Conservation (phyloP, 2,113 vertebrate genomes). For the Marcusenius ussheri region DNA sequence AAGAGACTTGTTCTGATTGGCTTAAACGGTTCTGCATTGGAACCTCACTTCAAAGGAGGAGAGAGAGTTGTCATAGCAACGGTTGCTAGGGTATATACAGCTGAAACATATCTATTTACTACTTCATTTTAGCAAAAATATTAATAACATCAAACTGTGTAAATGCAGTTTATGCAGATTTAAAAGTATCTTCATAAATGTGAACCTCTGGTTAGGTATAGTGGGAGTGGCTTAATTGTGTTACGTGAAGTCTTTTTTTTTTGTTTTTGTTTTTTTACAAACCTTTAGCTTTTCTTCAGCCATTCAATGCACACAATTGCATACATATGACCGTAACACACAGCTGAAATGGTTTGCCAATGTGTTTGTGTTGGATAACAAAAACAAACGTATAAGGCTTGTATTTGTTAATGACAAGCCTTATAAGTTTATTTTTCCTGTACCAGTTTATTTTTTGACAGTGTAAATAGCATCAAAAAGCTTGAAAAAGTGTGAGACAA, state of each 20-base stretch:
- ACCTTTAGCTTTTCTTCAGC: not conserved
- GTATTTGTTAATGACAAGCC: not conserved
- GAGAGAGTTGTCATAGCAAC: constrained; percentile 56
- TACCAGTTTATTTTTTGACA: not conserved
- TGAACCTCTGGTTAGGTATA: not conserved
- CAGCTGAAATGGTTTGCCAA: not conserved
- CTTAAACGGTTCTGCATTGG: constrained; percentile 45
- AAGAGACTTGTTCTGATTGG: constrained; percentile 41
- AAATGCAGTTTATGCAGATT: not conserved
- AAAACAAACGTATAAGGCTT: not conserved
- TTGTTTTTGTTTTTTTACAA: not conserved
- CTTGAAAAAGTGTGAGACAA: not conserved
- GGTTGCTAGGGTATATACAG: constrained; percentile 52
- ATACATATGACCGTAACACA: not conserved
- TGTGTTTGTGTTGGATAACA: not conserved
- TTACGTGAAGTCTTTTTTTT: not conserved
- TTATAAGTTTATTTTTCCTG: not conserved
- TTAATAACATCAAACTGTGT: not conserved
- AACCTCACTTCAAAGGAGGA: constrained; percentile 45
- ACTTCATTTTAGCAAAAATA: constrained; percentile 30
- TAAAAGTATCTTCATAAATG: not conserved
- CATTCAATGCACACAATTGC: not conserved
- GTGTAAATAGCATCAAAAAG: not conserved
- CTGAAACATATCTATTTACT: constrained; percentile 50
- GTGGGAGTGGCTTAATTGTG: not conserved